These are phyloP conservation scores for Microcebus ravelobensis DNA, from an alignment of 2,113 vertebrate species.

Conservation along the genomic window DNA sequence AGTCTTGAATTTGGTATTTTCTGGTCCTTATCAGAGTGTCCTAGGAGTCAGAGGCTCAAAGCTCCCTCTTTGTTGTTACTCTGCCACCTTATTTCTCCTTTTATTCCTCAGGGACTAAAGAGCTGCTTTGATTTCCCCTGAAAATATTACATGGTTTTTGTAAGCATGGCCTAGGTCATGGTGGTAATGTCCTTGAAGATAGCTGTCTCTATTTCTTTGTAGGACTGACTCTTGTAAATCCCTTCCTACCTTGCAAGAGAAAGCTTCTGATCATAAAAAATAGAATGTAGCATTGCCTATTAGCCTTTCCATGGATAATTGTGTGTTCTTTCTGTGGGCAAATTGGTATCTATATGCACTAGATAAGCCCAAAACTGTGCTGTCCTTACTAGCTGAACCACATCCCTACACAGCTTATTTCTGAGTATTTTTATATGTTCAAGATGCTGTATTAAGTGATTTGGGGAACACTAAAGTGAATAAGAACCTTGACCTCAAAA, in stretches of 20 bases:
- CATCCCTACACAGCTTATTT: neutral
- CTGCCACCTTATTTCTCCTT: neutral
- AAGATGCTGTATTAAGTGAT: neutral
- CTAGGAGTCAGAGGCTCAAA: neutral
- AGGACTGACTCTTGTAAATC: neutral
- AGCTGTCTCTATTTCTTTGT: neutral
- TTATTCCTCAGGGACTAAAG: conserved; percentile 4
- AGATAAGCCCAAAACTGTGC: neutral
- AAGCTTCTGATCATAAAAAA: neutral
- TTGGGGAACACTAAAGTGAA: neutral
- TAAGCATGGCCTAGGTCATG: neutral
- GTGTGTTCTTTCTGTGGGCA: neutral
- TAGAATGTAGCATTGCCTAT: neutral
- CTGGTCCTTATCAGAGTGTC: neutral
- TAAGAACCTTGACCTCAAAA: neutral
- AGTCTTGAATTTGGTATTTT: conserved; percentile 39
- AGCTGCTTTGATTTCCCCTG: neutral
- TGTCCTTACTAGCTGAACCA: neutral
- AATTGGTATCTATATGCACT: neutral
- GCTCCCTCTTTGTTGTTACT: conserved; percentile 4
- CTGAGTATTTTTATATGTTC: neutral
- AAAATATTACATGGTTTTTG: neutral
- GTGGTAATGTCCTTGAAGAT: neutral
- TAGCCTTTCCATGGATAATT: neutral
- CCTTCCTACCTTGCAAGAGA: neutral